Conservation (phyloP, 2,797 vertebrate species). For the Rhinichthys osculus region DNA sequence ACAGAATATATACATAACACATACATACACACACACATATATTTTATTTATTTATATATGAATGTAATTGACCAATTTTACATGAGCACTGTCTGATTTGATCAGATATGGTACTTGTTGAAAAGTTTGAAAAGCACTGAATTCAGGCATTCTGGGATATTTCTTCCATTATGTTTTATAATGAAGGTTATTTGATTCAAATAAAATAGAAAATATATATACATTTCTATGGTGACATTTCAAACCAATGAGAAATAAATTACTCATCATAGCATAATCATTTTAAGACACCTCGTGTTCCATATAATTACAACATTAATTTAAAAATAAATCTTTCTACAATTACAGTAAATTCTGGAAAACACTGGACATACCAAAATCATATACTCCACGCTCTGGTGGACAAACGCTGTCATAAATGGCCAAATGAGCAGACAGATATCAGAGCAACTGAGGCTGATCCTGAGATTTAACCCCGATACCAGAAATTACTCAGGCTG, state of each 20-base stretch:
- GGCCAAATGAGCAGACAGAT: constrained; percentile 15
- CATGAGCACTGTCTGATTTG: not conserved
- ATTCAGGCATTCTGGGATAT: not conserved
- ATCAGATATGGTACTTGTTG: not conserved
- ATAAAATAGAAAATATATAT: not conserved
- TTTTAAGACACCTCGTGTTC: not conserved
- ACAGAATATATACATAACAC: not conserved
- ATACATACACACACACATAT: too few species aligned
- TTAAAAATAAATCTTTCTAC: not conserved
- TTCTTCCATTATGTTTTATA: not conserved
- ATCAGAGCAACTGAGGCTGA: not conserved
- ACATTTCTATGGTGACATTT: not conserved
- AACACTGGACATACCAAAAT: not conserved
- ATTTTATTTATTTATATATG: too few species aligned
- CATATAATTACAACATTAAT: not conserved
- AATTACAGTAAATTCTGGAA: not conserved
- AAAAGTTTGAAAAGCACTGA: not conserved
- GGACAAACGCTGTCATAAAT: constrained; percentile 4
- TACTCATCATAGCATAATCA: not conserved
- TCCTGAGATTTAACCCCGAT: constrained; percentile 61
- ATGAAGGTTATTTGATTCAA: not conserved
- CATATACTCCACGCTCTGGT: constrained; percentile 8
- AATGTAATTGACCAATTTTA: not conserved
- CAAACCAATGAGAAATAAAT: not conserved
- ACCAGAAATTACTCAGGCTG: constrained; percentile 54